These are phyloP conservation scores for Aromia moschata DNA, from an alignment of 2,888 invertebrate species.

Conservation along the genomic window DNA sequence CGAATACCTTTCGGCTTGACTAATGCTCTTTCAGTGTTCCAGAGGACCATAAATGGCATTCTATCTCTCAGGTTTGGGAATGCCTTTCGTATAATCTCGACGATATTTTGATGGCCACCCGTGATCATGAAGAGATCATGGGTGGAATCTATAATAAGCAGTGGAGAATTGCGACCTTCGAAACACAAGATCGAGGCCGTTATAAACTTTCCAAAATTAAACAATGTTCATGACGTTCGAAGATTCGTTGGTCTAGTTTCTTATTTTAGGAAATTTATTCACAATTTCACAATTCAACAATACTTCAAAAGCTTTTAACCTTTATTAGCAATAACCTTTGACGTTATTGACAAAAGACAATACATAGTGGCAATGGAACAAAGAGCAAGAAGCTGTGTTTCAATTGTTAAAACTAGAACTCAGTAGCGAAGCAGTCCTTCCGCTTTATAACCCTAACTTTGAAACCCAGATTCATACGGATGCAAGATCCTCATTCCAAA, in stretches of 20 bases:
- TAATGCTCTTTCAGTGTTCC: conserved; percentile 17
- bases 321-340: conserved; percentile 13
- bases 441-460: background rate
- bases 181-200: conserved; percentile 11
- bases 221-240: conserved; percentile 8
- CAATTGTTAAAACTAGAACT: conserved; percentile 4
- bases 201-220: conserved; percentile 2
- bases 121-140: too few species aligned
- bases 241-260: conserved; percentile 1
- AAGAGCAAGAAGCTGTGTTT: conserved; percentile 15
- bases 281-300: conserved; percentile 34
- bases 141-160: conserved; percentile 12
- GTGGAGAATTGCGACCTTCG: conserved; percentile 6
- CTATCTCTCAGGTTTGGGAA: background rate
- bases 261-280: conserved; percentile 45
- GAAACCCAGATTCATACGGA: conserved; percentile 39
- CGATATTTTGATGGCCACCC: too few species aligned
- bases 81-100: too few species aligned
- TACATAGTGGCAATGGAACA: conserved; percentile 8
- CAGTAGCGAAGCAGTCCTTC: conserved; percentile 14
- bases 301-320: too few species aligned
- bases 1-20: conserved; percentile 1
- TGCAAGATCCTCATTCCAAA: conserved; percentile 32
- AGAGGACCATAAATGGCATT: conserved; percentile 16
- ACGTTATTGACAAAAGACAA: conserved; percentile 13